phyloP scores from a whole-genome alignment of 2,888 invertebrate species.

The Nebria salina region DNA sequence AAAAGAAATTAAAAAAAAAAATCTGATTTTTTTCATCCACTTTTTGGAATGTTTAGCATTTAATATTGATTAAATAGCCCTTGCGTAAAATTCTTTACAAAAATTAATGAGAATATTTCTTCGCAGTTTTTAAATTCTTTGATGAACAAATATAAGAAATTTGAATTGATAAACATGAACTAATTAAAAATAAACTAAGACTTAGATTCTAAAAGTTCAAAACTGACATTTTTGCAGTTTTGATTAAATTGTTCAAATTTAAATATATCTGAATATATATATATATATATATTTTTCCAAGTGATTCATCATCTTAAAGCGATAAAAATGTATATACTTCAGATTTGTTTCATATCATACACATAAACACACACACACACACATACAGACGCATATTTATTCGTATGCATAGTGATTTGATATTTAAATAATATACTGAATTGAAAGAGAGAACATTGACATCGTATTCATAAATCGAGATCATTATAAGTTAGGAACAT shows the following conservation, averaged over 20 bases:
- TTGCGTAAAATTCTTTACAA: neutral
- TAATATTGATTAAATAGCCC: neutral
- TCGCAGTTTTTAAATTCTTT: neutral
- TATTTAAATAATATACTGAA: no score
- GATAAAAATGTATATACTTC: no score
- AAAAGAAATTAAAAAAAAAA: neutral
- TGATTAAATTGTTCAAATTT: neutral
- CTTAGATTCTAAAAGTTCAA: neutral
- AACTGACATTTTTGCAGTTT: neutral
- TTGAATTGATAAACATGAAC: neutral
- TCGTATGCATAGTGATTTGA: no score
- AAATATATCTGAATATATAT: neutral
- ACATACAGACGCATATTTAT: no score
- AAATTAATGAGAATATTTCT: neutral
- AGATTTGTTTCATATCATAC: no score
- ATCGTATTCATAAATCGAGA: no score
- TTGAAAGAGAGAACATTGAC: no score
- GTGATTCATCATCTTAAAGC: no score
- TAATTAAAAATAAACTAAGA: neutral
- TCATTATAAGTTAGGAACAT: no score
- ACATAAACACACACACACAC: no score
- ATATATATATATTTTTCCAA: no score
- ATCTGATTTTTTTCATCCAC: neutral
- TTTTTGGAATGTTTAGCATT: neutral
- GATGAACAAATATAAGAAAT: neutral